phyloP scores from a whole-genome alignment of 2,113 vertebrate genomes.

The Girardinichthys multiradiatus region DNA sequence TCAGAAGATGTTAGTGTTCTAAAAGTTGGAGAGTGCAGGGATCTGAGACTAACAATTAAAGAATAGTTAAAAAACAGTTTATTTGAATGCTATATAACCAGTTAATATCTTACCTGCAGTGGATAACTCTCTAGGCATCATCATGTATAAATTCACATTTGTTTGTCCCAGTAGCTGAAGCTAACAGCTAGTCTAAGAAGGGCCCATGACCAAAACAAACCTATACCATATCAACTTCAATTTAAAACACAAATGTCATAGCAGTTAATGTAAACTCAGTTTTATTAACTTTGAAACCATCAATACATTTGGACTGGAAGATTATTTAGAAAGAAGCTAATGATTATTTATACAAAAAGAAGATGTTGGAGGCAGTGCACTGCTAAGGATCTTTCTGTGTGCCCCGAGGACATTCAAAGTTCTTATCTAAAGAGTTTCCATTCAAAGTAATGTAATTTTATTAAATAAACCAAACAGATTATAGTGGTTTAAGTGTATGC shows the following conservation, averaged over 20 bases:
- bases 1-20: conserved; percentile 17
- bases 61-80: background rate
- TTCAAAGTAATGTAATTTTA: background rate
- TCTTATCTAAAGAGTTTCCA: background rate
- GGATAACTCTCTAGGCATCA: background rate
- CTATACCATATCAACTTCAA: background rate
- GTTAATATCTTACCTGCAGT: background rate
- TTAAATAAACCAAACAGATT: background rate
- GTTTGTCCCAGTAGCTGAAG: background rate
- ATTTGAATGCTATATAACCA: background rate
- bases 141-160: background rate
- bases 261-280: background rate
- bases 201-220: background rate
- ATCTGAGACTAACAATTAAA: conserved; percentile 25
- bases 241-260: background rate
- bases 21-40: conserved; percentile 4
- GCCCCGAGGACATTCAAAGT: background rate
- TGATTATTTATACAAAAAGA: background rate
- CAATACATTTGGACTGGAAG: background rate
- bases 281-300: background rate
- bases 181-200: background rate
- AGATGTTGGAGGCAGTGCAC: background rate
- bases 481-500: background rate
- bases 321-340: background rate
- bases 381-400: too few relatives aligned